Evolutionary conservation across 2,113 vertebrate genomes (phyloP).

Genomic region (Terrapene triunguis): DNA sequence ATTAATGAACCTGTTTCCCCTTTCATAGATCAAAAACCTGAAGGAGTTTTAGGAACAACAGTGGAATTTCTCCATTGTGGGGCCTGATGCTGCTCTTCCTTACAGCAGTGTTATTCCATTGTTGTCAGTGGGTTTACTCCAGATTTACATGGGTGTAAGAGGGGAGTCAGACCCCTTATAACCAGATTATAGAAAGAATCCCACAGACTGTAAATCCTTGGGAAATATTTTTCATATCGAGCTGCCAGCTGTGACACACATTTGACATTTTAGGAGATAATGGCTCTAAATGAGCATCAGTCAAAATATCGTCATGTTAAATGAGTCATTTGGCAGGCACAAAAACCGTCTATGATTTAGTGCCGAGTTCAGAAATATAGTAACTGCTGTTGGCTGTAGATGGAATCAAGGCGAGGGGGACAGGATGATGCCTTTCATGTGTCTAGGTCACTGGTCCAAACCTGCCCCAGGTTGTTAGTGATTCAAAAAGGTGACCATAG

Average conservation of each 20-base stretch:
- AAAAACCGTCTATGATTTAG: slow-evolving; percentile 57
- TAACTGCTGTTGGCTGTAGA: slow-evolving; percentile 63
- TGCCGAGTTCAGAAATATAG: slow-evolving; percentile 17
- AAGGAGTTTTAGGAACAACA: neutral
- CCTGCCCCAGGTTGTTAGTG: neutral
- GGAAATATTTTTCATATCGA: neutral
- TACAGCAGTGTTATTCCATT: neutral
- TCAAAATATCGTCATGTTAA: slow-evolving; percentile 13
- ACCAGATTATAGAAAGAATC: neutral
- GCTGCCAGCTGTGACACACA: neutral
- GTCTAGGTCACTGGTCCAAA: neutral
- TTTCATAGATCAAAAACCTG: neutral
- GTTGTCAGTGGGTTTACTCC: neutral
- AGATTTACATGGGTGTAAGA: neutral
- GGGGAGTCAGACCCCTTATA: neutral
- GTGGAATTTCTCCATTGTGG: neutral
- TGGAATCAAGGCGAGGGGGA: slow-evolving; percentile 35
- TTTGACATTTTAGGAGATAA: neutral
- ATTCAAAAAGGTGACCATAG: neutral
- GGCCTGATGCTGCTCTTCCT: neutral
- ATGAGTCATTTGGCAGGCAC: slow-evolving; percentile 10
- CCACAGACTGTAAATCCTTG: slow-evolving; percentile 40
- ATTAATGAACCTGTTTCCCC: neutral
- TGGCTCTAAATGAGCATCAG: neutral
- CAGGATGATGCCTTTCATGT: neutral